phyloP scores from a whole-genome alignment of 2,888 invertebrate species.

The Diaprepes abbreviatus region DNA sequence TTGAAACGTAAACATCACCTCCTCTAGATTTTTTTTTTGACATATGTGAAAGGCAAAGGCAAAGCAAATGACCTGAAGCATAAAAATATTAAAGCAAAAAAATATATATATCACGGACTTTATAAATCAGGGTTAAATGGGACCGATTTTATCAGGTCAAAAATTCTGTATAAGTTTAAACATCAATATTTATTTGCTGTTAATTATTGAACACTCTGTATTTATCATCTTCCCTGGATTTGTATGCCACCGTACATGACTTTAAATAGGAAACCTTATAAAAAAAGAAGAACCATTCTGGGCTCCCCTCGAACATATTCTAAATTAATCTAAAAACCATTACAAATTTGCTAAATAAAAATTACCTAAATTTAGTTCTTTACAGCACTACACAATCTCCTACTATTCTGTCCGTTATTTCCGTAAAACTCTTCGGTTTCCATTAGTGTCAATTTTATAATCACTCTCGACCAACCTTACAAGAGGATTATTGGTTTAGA shows the following conservation, averaged over 20 bases:
- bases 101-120: no score
- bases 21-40: no score
- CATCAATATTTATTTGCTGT: no score
- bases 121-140: no score
- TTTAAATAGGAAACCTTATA: conserved; percentile 12
- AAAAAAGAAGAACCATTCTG: not conserved
- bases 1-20: no score
- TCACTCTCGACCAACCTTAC: not conserved
- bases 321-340: conserved; percentile 13
- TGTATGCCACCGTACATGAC: conserved; percentile 4
- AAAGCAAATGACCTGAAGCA: no score
- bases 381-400: no score
- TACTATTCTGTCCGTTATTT: not conserved
- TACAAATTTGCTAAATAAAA: conserved; percentile 5
- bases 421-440: not conserved
- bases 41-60: no score
- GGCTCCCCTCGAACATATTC: not conserved
- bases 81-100: no score
- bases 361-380: conserved; percentile 1
- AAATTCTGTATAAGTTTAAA: no score
- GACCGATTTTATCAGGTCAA: no score
- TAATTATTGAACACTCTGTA: conserved; percentile 10
- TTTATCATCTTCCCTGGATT: conserved; percentile 4
- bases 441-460: not conserved
- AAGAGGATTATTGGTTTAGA: not conserved